Evolutionary conservation across 2,888 invertebrate species (phyloP).

Genomic region (Acrobasis consociella): DNA sequence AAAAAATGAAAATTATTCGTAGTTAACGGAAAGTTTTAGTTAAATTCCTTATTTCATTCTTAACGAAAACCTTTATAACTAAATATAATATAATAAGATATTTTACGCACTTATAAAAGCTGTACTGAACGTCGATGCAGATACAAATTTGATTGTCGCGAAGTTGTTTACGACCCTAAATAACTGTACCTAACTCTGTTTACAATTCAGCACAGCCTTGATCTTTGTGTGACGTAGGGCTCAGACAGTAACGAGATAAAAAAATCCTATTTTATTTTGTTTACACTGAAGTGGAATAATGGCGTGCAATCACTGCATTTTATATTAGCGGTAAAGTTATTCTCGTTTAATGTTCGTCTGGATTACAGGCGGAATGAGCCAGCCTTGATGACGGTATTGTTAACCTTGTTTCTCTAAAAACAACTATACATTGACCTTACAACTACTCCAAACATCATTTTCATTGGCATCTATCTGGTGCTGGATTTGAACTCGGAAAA

Average conservation of each 20-base stretch:
- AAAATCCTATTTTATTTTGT: conserved; percentile 4
- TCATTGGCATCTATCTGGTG: conserved; percentile 37
- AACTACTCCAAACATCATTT: conserved; percentile 49
- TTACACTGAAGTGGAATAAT: not conserved
- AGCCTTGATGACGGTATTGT: conserved; percentile 78
- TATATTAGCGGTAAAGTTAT: conserved; percentile 46
- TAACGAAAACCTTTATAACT: too few species aligned
- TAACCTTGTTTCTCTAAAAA: conserved; percentile 70
- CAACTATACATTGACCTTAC: conserved; percentile 58
- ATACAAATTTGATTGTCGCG: not conserved
- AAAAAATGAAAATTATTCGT: too few species aligned
- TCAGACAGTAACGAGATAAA: conserved; percentile 6
- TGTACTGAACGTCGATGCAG: not conserved
- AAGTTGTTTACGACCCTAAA: conserved; percentile 5
- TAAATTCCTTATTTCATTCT: too few species aligned
- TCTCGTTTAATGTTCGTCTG: conserved; percentile 51
- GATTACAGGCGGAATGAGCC: conserved; percentile 58
- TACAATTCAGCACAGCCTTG: conserved; percentile 13
- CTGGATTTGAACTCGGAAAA: conserved; percentile 26
- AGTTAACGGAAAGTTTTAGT: too few species aligned
- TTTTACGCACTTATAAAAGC: not conserved
- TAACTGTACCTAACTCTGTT: conserved; percentile 1
- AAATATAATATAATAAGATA: too few species aligned
- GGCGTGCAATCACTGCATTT: conserved; percentile 3
- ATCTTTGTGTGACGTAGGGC: conserved; percentile 5